Percentiles rank a stretch among this genome's conserved stretches.
Conservation (phyloP, 2,797 vertebrate genomes). For the Myotis pilosus region DNA sequence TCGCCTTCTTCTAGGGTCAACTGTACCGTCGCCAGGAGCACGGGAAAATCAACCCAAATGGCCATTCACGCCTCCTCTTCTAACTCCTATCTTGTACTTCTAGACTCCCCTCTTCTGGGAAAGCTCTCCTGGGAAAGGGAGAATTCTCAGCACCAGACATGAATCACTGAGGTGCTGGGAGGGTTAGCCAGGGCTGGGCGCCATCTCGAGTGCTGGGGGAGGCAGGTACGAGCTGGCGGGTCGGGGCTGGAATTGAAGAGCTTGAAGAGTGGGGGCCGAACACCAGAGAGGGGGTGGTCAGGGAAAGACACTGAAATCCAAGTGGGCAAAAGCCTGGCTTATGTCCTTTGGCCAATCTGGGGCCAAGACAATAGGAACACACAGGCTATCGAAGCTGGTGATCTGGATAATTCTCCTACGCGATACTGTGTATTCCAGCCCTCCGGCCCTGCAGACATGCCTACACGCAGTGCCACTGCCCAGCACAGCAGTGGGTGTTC, state of each 20-base stretch:
- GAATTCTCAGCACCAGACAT: slow-evolving; percentile 36
- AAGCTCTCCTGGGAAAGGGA: slow-evolving; percentile 6
- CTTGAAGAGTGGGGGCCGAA: too few relatives aligned
- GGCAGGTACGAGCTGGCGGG: slow-evolving; percentile 21
- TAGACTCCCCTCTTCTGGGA: slow-evolving; percentile 51
- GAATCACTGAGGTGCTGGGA: background rate
- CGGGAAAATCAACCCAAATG: background rate
- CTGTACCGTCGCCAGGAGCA: background rate
- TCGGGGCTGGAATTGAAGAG: background rate
- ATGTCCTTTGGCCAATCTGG: background rate
- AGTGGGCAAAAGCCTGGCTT: background rate
- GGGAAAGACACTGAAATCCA: background rate
- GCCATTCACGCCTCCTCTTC: background rate
- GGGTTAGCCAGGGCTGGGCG: background rate
- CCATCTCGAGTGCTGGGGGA: background rate
- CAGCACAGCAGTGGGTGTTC: background rate
- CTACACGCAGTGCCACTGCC: rapidly evolving
- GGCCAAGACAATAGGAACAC: background rate
- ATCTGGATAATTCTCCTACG: background rate
- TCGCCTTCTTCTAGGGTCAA: background rate
- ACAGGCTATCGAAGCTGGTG: rapidly evolving
- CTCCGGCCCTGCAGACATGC: background rate
- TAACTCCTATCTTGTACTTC: slow-evolving; percentile 44
- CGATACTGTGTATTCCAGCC: rapidly evolving
- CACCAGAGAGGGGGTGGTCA: background rate